Evolutionary conservation across 2,113 vertebrate species (phyloP), one percentile per base, ranked within the genome.

Genomic region (Entelurus aequoreus): DNA sequence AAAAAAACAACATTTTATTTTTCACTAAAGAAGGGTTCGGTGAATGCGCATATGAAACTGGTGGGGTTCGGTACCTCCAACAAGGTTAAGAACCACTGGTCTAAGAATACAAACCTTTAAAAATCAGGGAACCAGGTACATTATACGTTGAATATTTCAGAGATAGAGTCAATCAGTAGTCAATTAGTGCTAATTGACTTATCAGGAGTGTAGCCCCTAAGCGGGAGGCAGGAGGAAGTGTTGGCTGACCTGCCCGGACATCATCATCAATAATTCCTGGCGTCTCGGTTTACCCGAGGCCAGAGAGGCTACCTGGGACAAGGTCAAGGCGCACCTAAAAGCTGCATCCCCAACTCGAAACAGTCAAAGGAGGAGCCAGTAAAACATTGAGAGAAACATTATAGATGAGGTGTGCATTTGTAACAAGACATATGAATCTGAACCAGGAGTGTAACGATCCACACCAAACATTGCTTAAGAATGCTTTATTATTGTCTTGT

Each of bases 221-320:
- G 79, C 75, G 76, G 87, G 82, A 83, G 86, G 82, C 78, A 48
- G 69, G 66, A 64, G 69, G 74, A 79, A 69, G 62, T 66, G 72
- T 78, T 78, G 66, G 71, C 73, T 68, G 81, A 65, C 82, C 50
- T 54, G 69, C 59, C 65, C 68, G 66, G 76, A 75, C 68, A 72
- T 70, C 52, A 44, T 76, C 87, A 91, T 91, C 71, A 91, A 91
- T 90, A 88, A 91, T 91, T 91, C 75, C 80, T 82, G 77, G 65
- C 69, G 58, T 90, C 88, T 92, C 91, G 58, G 12, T 19, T 92
- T 91, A 90, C 90, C 61, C 69, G 73, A 69, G 69, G 72, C 66
- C 59, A 46, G 12, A 49, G 60, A 63, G 60, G 71, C 68, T 64
- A 63, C 48, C 55, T 38, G 49, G 75, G 75, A 84, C 86, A 87